These are phyloP conservation scores for Cryptocheilus praepositus DNA, from an alignment of 2,888 invertebrate genomes.

Conservation along the genomic window DNA sequence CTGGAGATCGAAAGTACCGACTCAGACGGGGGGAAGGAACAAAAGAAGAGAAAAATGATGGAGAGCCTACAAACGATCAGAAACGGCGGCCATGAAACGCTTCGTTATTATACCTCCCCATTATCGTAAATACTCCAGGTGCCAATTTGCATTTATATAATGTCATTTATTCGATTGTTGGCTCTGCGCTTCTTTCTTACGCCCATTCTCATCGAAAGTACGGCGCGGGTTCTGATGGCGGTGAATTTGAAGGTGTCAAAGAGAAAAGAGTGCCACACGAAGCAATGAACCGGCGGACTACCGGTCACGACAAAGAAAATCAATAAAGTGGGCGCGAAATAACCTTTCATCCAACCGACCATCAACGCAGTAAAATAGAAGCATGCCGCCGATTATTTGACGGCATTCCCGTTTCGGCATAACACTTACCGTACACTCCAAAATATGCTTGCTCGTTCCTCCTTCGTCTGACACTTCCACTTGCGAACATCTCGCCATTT, in stretches of 20 bases:
- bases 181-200: slow-evolving; percentile 22
- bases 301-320: too few species aligned
- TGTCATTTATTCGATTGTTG: slow-evolving; percentile 42
- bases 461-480: too few species aligned
- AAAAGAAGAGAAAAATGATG: slow-evolving; percentile 5
- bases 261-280: not conserved
- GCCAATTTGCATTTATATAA: slow-evolving; percentile 51
- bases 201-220: not conserved
- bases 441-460: too few species aligned
- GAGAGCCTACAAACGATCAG: not conserved
- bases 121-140: slow-evolving; percentile 32
- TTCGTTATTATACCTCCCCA: slow-evolving; percentile 40
- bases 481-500: too few species aligned
- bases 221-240: not conserved
- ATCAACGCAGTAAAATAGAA: too few species aligned
- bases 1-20: slow-evolving; percentile 12
- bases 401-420: too few species aligned
- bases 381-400: too few species aligned
- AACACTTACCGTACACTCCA: too few species aligned
- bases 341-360: too few species aligned
- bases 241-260: not conserved
- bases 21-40: not conserved
- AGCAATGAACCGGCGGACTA: too few species aligned
- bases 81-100: slow-evolving; percentile 1
- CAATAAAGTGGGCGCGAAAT: too few species aligned